These are phyloP conservation scores for Sminthurides bifidus DNA, from an alignment of 1,140 invertebrate genomes.

Conservation along the genomic window DNA sequence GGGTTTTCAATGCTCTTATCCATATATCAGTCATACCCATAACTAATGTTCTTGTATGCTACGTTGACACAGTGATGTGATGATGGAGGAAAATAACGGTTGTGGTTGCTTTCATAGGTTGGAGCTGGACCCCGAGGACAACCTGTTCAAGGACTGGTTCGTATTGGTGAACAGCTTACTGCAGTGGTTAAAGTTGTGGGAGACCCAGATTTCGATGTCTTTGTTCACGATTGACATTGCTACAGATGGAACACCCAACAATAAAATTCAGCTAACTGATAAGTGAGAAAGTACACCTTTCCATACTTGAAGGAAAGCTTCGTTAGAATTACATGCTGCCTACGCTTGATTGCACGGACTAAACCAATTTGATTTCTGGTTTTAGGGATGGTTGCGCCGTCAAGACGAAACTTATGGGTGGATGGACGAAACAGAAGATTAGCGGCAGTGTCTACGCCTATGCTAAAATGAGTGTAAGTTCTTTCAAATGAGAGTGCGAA, in stretches of 20 bases:
- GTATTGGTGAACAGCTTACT: slow-evolving; percentile 71
- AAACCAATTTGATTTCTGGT: slow-evolving; percentile 7
- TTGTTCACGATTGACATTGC: slow-evolving; percentile 60
- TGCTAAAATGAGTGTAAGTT: slow-evolving; percentile 50
- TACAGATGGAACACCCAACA: slow-evolving; percentile 49
- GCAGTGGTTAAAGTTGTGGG: slow-evolving; percentile 68
- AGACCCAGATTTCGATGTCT: slow-evolving; percentile 64
- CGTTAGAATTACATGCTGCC: slow-evolving; percentile 9
- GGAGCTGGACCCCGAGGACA: slow-evolving; percentile 65
- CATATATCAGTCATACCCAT: no score
- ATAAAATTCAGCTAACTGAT: slow-evolving; percentile 58
- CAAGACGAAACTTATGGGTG: slow-evolving; percentile 67
- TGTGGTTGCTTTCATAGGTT: slow-evolving; percentile 38
- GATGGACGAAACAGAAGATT: slow-evolving; percentile 64
- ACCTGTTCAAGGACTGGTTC: slow-evolving; percentile 60
- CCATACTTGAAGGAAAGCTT: no score
- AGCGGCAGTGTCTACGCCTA: slow-evolving; percentile 64
- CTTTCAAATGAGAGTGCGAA: no score
- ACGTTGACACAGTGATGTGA: background rate
- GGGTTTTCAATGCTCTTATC: no score
- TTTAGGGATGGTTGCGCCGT: slow-evolving; percentile 55
- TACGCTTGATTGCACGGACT: background rate
- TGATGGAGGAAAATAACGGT: background rate
- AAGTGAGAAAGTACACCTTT: slow-evolving; percentile 36
- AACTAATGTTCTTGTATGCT: no score